Evolutionary conservation across 1,140 invertebrate species (phyloP).

Genomic region (Myzus persicae): DNA sequence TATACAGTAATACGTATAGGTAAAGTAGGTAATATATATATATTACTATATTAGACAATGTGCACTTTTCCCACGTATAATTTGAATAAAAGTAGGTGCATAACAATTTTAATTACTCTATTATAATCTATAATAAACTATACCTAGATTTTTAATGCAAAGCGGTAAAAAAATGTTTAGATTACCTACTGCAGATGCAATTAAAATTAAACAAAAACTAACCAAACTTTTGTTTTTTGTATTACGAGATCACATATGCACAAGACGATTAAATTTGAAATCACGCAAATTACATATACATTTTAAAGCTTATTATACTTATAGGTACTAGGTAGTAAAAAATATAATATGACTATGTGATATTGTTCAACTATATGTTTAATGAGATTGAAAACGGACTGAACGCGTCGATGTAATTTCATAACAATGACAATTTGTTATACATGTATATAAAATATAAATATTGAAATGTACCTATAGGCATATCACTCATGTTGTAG

Average conservation of each 20-base stretch:
- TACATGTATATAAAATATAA: not conserved
- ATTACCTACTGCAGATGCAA: not conserved
- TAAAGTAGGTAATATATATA: not conserved
- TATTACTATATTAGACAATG: not conserved
- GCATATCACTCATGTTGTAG: too few relatives aligned
- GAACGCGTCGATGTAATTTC: not conserved
- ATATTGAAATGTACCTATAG: not conserved
- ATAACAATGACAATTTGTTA: not conserved
- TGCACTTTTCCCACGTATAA: not conserved
- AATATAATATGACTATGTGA: not conserved
- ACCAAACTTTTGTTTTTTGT: not conserved
- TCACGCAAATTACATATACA: not conserved
- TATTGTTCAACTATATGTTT: not conserved
- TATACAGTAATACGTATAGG: not conserved
- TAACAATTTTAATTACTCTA: not conserved
- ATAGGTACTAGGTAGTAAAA: not conserved
- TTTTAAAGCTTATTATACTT: not conserved
- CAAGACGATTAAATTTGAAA: not conserved
- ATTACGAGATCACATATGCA: not conserved
- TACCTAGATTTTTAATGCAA: not conserved
- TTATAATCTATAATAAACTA: not conserved
- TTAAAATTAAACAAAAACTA: not conserved
- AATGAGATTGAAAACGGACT: not conserved
- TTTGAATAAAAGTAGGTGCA: not conserved
- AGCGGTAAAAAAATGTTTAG: not conserved